Evolutionary conservation across 2,888 invertebrate species (phyloP).

Genomic region (Zaprionus bogoriensis): DNA sequence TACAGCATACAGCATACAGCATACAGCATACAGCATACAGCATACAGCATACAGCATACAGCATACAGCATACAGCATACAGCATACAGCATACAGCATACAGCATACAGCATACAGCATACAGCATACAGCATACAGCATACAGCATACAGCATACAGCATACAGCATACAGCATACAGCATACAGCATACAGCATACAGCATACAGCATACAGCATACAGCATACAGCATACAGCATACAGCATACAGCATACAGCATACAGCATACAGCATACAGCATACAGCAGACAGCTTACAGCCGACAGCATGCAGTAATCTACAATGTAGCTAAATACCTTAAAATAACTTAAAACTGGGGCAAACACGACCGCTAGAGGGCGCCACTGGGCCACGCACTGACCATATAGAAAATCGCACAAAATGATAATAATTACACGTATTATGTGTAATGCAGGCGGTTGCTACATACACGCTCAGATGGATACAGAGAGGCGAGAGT

Average conservation of each 20-base stretch:
- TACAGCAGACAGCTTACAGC: neutral
- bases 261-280: neutral
- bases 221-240: neutral
- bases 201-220: neutral
- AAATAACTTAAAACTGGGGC: no score
- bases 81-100: neutral
- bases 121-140: neutral
- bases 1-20: neutral
- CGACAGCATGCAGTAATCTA: neutral
- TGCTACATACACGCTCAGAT: constrained; percentile 15
- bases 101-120: neutral
- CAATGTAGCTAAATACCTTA: no score
- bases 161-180: neutral
- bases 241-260: neutral
- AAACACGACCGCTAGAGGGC: constrained; percentile 1
- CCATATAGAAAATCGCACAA: constrained; percentile 56
- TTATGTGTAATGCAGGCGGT: constrained; percentile 65
- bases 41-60: neutral
- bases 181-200: neutral
- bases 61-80: neutral
- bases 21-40: neutral
- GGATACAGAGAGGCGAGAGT: neutral
- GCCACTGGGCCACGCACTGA: constrained; percentile 31
- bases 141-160: neutral
- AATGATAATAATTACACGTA: constrained; percentile 77